Conservation (phyloP, 2,113 vertebrate genomes). For the Eleginops maclovinus region DNA sequence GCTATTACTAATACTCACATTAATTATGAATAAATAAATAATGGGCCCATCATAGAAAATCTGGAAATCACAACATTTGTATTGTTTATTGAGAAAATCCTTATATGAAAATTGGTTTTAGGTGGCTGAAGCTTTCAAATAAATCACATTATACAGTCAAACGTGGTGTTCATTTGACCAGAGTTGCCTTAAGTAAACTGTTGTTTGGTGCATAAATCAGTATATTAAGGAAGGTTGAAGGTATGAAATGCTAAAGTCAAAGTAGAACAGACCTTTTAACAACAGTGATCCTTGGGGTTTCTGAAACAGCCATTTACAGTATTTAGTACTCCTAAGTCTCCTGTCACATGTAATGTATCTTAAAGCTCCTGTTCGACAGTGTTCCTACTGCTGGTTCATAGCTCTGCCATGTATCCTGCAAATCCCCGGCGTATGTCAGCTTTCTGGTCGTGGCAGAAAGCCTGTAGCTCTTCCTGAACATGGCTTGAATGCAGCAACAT, state of each 20-base stretch:
- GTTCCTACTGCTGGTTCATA: neutral
- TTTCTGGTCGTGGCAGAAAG: conserved; percentile 2
- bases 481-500: conserved; percentile 18
- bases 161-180: no score
- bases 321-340: conserved; percentile 22
- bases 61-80: neutral
- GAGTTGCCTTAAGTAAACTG: no score
- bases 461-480: conserved; percentile 22
- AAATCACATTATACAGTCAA: neutral
- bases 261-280: neutral
- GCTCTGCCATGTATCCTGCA: conserved; percentile 4
- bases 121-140: neutral
- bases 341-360: conserved; percentile 31
- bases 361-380: neutral
- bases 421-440: neutral
- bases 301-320: conserved; percentile 13
- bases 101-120: neutral
- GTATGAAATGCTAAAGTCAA: neutral
- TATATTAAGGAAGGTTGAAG: neutral
- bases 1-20: neutral
- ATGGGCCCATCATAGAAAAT: neutral
- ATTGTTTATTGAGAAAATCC: neutral
- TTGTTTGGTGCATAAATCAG: no score
- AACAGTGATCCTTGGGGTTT: neutral
- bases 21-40: neutral